Percentiles rank a stretch among this genome's conserved stretches.
Conservation (phyloP, 2,113 vertebrate genomes). For the Tetrax tetrax region DNA sequence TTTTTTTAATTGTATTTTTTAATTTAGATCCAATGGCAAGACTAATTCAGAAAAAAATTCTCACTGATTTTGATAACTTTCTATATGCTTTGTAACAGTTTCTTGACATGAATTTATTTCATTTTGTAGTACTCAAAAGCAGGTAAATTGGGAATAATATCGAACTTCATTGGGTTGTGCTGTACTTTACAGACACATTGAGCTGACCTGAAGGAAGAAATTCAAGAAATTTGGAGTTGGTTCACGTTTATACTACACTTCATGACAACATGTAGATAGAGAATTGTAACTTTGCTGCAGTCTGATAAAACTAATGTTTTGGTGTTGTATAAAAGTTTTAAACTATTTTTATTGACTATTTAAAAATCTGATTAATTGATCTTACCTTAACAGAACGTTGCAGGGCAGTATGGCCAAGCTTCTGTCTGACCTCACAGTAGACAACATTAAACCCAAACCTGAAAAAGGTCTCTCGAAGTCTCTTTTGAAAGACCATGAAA, state of each 20-base stretch:
- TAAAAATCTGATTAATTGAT: slow-evolving; percentile 20
- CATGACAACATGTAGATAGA: background rate
- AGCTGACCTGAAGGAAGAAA: background rate
- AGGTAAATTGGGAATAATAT: background rate
- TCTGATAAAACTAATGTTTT: background rate
- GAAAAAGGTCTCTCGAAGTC: slow-evolving; percentile 75
- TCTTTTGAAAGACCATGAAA: slow-evolving; percentile 77
- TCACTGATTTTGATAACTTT: background rate
- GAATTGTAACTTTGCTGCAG: background rate
- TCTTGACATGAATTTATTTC: background rate
- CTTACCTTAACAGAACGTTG: slow-evolving; percentile 75
- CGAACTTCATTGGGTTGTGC: background rate
- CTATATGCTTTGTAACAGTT: background rate
- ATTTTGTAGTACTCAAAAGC: background rate
- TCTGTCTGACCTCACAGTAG: slow-evolving; percentile 74
- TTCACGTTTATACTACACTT: background rate
- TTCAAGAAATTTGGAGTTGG: background rate
- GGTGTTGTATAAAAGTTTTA: background rate
- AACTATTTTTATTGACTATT: background rate
- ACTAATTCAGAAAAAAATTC: background rate
- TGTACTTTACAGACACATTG: background rate
- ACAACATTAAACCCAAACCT: slow-evolving; percentile 54
- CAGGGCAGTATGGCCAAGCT: slow-evolving; percentile 79
- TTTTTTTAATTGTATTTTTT: background rate
- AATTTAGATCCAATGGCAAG: background rate